These are phyloP conservation scores for Aspiorhynchus laticeps DNA, from an alignment of 2,113 vertebrate genomes.

Conservation along the genomic window DNA sequence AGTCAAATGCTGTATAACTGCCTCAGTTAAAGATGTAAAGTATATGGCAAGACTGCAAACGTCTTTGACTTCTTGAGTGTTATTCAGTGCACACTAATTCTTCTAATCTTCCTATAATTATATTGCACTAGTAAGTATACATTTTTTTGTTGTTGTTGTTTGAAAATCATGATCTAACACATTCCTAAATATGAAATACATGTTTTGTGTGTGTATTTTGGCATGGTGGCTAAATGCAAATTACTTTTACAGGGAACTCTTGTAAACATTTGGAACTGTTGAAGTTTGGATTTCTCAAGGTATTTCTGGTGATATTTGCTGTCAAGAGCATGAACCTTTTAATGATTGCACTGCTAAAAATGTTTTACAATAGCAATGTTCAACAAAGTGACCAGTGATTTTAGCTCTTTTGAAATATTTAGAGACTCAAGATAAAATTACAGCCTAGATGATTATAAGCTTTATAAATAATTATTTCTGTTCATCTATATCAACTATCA, in stretches of 20 bases:
- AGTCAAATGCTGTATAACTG: slow-evolving; percentile 20
- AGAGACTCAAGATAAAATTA: background rate
- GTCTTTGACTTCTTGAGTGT: background rate
- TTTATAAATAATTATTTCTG: background rate
- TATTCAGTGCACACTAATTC: background rate
- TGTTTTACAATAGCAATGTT: background rate
- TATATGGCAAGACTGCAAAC: background rate
- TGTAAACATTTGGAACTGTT: background rate
- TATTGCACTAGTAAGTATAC: background rate
- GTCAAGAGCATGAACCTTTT: background rate
- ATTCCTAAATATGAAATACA: background rate
- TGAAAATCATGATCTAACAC: background rate
- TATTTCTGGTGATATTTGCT: background rate
- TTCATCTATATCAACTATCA: too few relatives aligned
- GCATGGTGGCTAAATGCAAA: background rate
- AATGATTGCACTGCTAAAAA: background rate
- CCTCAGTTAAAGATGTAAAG: slow-evolving; percentile 19
- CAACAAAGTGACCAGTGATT: background rate
- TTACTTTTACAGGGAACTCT: background rate
- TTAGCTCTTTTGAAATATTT: background rate
- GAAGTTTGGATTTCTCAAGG: background rate
- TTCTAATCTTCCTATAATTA: background rate
- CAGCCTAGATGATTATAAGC: background rate
- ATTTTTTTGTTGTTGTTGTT: background rate
- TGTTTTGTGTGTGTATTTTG: background rate